Evolutionary conservation across 2,888 invertebrate genomes (phyloP).

Genomic region (Leucozona laternaria): DNA sequence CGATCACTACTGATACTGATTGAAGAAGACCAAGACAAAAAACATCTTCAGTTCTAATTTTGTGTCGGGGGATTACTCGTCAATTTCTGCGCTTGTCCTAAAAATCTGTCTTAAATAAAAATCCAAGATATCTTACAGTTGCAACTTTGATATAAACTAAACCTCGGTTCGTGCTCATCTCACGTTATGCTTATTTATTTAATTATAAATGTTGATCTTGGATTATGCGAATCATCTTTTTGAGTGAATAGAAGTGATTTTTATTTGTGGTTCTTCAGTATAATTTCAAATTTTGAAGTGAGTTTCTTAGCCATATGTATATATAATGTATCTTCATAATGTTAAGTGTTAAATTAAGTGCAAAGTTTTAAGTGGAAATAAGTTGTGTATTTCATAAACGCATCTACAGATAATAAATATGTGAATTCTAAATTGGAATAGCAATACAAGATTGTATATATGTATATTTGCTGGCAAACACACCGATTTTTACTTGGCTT

Average conservation of each 20-base stretch:
- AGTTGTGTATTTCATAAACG: constrained; percentile 7
- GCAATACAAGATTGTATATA: constrained; percentile 21
- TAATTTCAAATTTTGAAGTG: not conserved
- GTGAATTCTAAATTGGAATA: constrained; percentile 44
- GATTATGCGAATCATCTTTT: constrained; percentile 38
- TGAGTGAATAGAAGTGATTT: not conserved
- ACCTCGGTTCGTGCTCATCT: not conserved
- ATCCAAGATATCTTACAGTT: not conserved
- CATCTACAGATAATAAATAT: constrained; percentile 11
- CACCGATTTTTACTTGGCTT: not conserved
- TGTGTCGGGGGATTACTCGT: constrained; percentile 1
- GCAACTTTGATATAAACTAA: constrained; percentile 3
- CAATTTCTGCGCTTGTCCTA: constrained; percentile 6
- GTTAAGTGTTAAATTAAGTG: not conserved
- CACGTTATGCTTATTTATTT: constrained; percentile 36
- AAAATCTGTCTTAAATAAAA: not conserved
- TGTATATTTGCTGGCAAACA: constrained; percentile 53
- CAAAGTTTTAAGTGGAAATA: not conserved
- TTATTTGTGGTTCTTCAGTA: not conserved
- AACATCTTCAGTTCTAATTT: constrained; percentile 57
- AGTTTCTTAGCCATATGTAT: not conserved
- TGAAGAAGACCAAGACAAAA: constrained; percentile 30
- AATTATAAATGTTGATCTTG: constrained; percentile 31
- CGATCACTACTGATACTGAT: constrained; percentile 28
- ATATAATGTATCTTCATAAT: not conserved